Base-by-base conservation (phyloP, 2,888 invertebrate species). In the Rhogogaster chlorosoma region DNA sequence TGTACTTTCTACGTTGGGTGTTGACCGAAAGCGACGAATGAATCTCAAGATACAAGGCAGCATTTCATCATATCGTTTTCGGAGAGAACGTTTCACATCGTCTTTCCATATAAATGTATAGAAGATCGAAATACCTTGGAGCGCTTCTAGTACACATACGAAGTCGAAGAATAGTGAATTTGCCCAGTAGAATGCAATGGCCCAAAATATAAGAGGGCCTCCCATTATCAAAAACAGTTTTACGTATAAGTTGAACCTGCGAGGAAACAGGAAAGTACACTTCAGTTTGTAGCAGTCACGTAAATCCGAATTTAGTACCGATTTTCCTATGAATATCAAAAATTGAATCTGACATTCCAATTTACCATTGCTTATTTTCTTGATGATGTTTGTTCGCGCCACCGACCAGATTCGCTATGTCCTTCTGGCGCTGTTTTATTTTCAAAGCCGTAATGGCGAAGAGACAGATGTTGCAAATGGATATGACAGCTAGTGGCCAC, bases 161-260 rank as follows among this genome's bases (percentile, higher is more conserved):
- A 71, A 38, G 18, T n/a, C 26, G 0, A 15, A 71, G 1, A 71
- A 71, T 2, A 38, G 15, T 71, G 3, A 0, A 22, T 22, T 22
- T 2, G 6, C 0, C 15, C 9, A n/a, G n/a, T 2, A 71, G n/a
- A 71, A 29, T 29, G 64, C n/a, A 38, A 38, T 18, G 2, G 38
- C 71, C 71, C 36, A 71, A 38, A 71, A 12, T 22, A 71, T 38
- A 22, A 26, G 12, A 2, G n/a, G 38, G 71, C 71, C 22, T 38
- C 71, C 71, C 71, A 38, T 71, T 71, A 71, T n/a, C n/a, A 71
- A 15, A 22, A 71, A 71, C 6, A 71, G 71, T 71, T 71, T 71
- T 22, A 71, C 38, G 71, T 71, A 71, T n/a, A 36, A 18, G 22
- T 38, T 38, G 38, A 71, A 71, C 71, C 38, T 71, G 38, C 1